Evolutionary conservation across 2,888 invertebrate species (phyloP), one percentile per base, ranked within the genome.

Genomic region (Macrosiphum euphorbiae): DNA sequence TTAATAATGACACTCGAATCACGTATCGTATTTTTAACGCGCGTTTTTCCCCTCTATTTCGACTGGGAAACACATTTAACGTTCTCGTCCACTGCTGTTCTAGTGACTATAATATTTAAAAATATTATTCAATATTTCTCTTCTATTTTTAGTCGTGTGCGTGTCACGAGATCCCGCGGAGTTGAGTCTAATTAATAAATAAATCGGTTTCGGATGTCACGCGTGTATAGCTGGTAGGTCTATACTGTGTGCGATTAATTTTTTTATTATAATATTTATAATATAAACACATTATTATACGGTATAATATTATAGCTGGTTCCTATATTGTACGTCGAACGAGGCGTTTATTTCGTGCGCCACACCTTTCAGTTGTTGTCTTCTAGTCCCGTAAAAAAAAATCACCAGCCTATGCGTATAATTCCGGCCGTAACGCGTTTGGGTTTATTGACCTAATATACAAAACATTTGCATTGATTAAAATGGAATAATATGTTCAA

Each of bases 141-240:
- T 35, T 78, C 16, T 78, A 78, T 78, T 78, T 78, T 20, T 78
- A 67, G 5, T 67, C 4, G 28, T 35, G 24, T 35, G 16, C 16
- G 20, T 50, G 88, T 88, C 47, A 87, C 87, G 87, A 24, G 78
- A 16, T 55, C 88, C 35, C 20, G 78, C 35, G 20, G 85, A 85
- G 85, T 85, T 8, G 78, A 78, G 35, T 20, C 20, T 78, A 78
- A 78, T 78, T 35, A 78, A 35, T 78, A 67, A 67, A 67, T 44
- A 47, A 91, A 85, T 91, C 85, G 58, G 58, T 91, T 91, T 91
- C 85, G 91, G 85, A 91, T 86, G 85, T 85, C 91, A 58, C 85
- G 91, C 85, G 35, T 78, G 20, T 26, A 58, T 58, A 58, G 44
- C 7, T 44, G 44, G 44, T 26, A 26, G 58, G 52, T 16, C 5